Evolutionary conservation across 1,140 invertebrate genomes (phyloP).

Genomic region (Pseudomyrmex cubaensis): DNA sequence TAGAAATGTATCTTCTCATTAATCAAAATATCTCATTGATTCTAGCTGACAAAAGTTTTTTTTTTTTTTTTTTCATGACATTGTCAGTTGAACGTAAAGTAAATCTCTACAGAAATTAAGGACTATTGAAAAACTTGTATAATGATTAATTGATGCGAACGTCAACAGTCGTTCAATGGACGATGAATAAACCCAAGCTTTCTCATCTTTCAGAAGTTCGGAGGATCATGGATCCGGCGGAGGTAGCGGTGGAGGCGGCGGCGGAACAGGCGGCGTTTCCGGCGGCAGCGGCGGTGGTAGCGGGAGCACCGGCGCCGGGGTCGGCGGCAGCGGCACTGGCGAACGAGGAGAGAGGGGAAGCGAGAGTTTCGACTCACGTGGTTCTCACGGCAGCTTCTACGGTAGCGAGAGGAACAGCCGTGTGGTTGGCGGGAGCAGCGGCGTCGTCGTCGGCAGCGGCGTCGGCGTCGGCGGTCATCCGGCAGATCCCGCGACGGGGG

Average conservation of each 20-base stretch:
- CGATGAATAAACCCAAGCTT: slow-evolving; percentile 25
- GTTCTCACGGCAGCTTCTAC: slow-evolving; percentile 81
- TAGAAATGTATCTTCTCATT: neutral
- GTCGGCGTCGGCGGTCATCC: slow-evolving; percentile 78
- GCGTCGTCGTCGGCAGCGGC: slow-evolving; percentile 74
- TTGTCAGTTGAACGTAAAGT: neutral
- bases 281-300: slow-evolving; percentile 65
- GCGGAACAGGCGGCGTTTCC: slow-evolving; percentile 66
- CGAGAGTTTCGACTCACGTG: slow-evolving; percentile 81
- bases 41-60: neutral
- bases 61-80: neutral
- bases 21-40: neutral
- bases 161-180: neutral
- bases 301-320: slow-evolving; percentile 63
- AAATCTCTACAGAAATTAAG: no score
- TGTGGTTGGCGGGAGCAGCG: slow-evolving; percentile 78
- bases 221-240: slow-evolving; percentile 81
- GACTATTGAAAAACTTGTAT: no score
- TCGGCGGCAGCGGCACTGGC: slow-evolving; percentile 53
- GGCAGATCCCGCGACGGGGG: slow-evolving; percentile 79
- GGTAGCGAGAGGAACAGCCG: slow-evolving; percentile 78
- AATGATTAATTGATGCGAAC: slow-evolving; percentile 14
- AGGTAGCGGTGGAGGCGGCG: slow-evolving; percentile 59
- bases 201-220: slow-evolving; percentile 78
- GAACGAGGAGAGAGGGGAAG: slow-evolving; percentile 70